A percentile compares a stretch with the other conserved stretches of the same genome.
These are phyloP conservation scores for Monoplex corrugatus DNA, from an alignment of 2,888 invertebrate genomes.

Conservation along the genomic window DNA sequence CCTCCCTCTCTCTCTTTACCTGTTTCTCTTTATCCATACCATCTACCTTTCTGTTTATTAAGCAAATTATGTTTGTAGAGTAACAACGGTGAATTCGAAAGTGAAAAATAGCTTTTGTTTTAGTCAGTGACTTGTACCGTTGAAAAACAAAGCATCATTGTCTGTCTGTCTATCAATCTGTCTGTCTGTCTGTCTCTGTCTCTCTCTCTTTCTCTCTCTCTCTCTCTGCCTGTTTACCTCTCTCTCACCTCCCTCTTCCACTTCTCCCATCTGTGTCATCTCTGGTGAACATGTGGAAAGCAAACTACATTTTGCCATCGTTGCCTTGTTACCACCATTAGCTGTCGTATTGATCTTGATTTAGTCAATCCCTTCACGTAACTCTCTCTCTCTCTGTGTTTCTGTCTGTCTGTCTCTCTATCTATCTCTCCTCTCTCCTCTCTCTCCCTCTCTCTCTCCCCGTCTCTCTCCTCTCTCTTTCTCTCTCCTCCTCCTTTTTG, in stretches of 20 bases:
- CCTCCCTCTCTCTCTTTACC: neutral
- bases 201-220: constrained; percentile 18
- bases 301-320: too few relatives aligned
- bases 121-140: too few relatives aligned
- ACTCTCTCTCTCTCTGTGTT: neutral
- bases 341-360: too few relatives aligned
- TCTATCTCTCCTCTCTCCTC: neutral
- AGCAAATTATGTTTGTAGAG: too few relatives aligned
- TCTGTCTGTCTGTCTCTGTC: neutral
- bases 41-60: neutral
- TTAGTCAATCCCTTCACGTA: too few relatives aligned
- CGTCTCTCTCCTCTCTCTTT: neutral
- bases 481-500: neutral
- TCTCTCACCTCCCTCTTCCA: neutral
- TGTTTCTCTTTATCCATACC: neutral
- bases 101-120: too few relatives aligned
- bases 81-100: too few relatives aligned
- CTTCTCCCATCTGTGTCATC: too few relatives aligned
- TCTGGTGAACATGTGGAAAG: too few relatives aligned
- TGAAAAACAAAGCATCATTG: too few relatives aligned
- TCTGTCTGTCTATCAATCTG: too few relatives aligned
- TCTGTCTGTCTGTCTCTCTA: neutral
- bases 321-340: too few relatives aligned
- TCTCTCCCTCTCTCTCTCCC: constrained; percentile 21
- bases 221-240: neutral